Conservation (phyloP, 2,888 invertebrate species). For the Artemia sp. region DNA sequence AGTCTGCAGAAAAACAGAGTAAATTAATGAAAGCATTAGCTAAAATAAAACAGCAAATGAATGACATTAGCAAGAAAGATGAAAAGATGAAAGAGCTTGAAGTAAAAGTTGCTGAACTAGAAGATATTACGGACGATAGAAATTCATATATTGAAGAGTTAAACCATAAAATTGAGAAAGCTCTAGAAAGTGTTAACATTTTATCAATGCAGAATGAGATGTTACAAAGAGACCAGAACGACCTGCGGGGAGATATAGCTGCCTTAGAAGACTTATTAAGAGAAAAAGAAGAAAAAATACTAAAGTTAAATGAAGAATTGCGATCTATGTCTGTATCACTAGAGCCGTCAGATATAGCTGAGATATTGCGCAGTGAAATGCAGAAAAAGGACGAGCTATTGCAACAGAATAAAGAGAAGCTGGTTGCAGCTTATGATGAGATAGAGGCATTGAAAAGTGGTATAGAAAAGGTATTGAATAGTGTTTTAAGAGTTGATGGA, state of each 20-base stretch:
- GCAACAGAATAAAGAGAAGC: neutral
- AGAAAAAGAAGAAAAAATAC: neutral
- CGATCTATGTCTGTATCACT: neutral
- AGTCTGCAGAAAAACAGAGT: neutral
- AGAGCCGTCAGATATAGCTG: neutral
- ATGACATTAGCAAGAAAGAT: neutral
- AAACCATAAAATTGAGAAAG: neutral
- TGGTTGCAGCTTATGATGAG: neutral
- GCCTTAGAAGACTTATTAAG: conserved; percentile 1
- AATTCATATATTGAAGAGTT: neutral
- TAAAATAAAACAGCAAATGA: conserved; percentile 5
- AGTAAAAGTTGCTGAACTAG: neutral
- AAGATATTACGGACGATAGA: conserved; percentile 3
- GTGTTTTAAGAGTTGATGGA: too few species aligned
- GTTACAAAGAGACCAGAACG: neutral
- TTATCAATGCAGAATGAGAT: neutral
- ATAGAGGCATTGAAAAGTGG: too few species aligned
- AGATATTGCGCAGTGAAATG: neutral
- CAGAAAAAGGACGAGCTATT: neutral
- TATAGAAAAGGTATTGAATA: too few species aligned
- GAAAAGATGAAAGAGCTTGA: conserved; percentile 7
- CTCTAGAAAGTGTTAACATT: neutral
- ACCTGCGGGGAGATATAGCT: neutral
- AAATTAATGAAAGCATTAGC: neutral
- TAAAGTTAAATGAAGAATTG: neutral